Evolutionary conservation across 2,888 invertebrate genomes (phyloP), one percentile per base, ranked within the genome.

Genomic region (Scaeva pyrastri): DNA sequence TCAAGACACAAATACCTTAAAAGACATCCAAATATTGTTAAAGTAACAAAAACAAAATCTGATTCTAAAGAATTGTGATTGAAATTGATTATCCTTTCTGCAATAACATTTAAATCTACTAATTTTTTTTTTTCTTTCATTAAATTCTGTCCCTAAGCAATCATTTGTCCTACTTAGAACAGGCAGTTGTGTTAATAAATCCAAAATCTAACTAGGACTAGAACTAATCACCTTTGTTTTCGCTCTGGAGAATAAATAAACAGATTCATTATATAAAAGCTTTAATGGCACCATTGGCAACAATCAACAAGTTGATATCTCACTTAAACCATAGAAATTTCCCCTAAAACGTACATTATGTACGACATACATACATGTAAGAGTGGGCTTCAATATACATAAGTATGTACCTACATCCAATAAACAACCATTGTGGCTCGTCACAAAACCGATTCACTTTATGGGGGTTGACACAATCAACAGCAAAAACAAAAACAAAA

Each of bases 261-360:
- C 45, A 36, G 31, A 64, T 64, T 19, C 45, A 45, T 31, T 16
- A 64, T 1, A 31, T 1, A 19, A 66, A 31, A 66, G 26, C 43
- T 48, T 39, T 39, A 52, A 39, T 3, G 39, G 11, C n/a, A 39
- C 21, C 52, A 23, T 16, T 66, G 19, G 4, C n/a, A 52, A 14
- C 66, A 50, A 48, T 68, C 36, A 45, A 39, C 45, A 62, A 73
- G 50, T 68, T 58, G 26, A 64, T 68, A 39, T 50, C 66, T 60
- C 19, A 45, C 73, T 60, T 55, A 73, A 48, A 7, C 41, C 41
- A 21, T 31, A 55, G 41, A 76, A n/a, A 76, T 41, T 71, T 62
- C 60, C 21, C 21, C 39, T 21, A 52, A 50, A 23, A 39, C 31
- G 5, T 21, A 50, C 31, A 31, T 23, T 62, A 52, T 10, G 14